Base-by-base conservation (phyloP, 2,888 invertebrate genomes). In the Oscheius sp. region DNA sequence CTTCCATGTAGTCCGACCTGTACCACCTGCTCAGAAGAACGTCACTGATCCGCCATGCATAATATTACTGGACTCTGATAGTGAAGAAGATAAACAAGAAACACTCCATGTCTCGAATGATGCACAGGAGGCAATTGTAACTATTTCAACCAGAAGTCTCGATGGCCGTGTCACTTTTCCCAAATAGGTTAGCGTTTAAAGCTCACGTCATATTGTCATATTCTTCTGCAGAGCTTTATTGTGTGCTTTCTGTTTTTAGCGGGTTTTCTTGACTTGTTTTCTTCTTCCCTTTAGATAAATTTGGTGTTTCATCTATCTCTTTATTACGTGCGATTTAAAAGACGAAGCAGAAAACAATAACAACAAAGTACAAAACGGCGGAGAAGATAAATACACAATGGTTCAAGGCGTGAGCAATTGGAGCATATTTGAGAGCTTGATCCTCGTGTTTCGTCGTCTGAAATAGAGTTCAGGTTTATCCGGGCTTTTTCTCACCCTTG, bases 321-420 rank as follows among this genome's bases (percentile, higher is more conserved):
- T 32, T 13, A 60, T 60, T 37, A 29, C 35, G n/a, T 29, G 35
- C 9, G n/a, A n/a, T 29, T 77, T 75, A 86, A 57, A 86, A 82
- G 53, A 85, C 83, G 70, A 86, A 86, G 21, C 79, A 84, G 74
- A 76, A 81, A 72, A 84, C 66, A 53, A 87, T 84, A 57, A 84
- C 85, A 62, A 85, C 47, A 59, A 83, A 79, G 77, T 88, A 88
- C 65, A 86, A 51, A 70, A 85, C 65, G 35, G 80, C 75, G 57
- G 83, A 78, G 70, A 85, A 74, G 51, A 84, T 80, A 76, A 87
- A 88, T 35, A 86, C 71, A 65, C 85, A 77, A 74, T 88, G 86
- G 73, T 88, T 88, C 68, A 87, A 71, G 42, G 82, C 83, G 63
- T 83, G 83, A 35, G 83, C 79, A 58, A 81, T 73, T 10, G 82